Evolutionary conservation across 2,113 vertebrate genomes (phyloP).

Genomic region (Megaleporinus macrocephalus): DNA sequence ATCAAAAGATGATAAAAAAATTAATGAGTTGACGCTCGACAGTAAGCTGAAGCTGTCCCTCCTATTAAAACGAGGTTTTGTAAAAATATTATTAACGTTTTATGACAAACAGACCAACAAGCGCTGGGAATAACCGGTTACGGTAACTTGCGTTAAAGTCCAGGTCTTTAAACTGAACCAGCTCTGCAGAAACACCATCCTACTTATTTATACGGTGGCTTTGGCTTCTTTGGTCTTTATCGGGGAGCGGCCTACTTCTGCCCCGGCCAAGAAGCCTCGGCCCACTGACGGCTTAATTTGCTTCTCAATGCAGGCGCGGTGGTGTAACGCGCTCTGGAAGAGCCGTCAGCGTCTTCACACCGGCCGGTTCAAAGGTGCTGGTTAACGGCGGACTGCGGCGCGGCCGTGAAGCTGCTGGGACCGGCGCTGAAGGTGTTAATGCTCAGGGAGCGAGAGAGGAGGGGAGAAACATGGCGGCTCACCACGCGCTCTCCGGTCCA

Average conservation of each 20-base stretch:
- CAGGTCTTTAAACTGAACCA: too few species aligned
- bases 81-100: too few species aligned
- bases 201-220: not conserved
- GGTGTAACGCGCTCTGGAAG: slow-evolving; percentile 21
- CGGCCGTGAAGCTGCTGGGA: slow-evolving; percentile 60
- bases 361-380: not conserved
- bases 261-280: slow-evolving; percentile 37
- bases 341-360: not conserved
- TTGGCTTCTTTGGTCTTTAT: not conserved
- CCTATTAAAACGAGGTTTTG: too few species aligned
- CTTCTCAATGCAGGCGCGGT: slow-evolving; percentile 33
- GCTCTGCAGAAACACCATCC: too few species aligned
- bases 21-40: too few species aligned
- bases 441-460: slow-evolving; percentile 49
- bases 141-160: too few species aligned
- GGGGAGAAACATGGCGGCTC: slow-evolving; percentile 71
- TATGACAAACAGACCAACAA: too few species aligned
- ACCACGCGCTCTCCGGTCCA: slow-evolving; percentile 75
- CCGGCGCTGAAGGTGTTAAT: slow-evolving; percentile 71
- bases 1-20: too few species aligned
- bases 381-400: slow-evolving; percentile 44
- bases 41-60: too few species aligned
- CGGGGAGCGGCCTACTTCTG: slow-evolving; percentile 22
- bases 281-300: not conserved
- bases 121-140: too few species aligned